Evolutionary conservation across 1,140 invertebrate genomes (phyloP), one percentile per base, ranked within the genome.

Genomic region (Wiebesia pumilae): DNA sequence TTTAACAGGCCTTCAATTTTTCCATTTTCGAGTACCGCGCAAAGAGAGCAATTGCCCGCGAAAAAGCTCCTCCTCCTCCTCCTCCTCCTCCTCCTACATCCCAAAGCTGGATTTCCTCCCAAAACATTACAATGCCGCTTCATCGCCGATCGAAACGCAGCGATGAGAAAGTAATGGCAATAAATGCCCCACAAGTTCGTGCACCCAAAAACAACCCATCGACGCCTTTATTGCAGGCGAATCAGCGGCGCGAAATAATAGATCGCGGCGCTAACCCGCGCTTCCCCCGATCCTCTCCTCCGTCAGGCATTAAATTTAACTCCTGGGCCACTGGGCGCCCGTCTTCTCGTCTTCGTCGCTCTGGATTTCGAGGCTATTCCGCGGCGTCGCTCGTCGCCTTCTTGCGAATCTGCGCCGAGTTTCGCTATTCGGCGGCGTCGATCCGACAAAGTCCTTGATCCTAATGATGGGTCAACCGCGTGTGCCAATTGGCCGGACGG

Each of bases 381-480:
- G 65, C 62, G 43, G 16, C 43, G 43, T 3, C 47, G 24, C 67
- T 27, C 77, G n/a, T 43, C n/a, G 54, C 75, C 78, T 69, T 65
- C 51, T 54, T 65, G 47, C 21, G 43, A 40, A 83, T 83, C 40
- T 83, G 71, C 54, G 75, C 30, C 71, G 71, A 38, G 40, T 58
- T 79, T 81, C 35, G 79, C 51, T 54, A 33, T 0, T 40, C 19
- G 40, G 43, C 65, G 14, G 40, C 81, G 62, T 51, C 38, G 40
- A 69, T 75, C 51, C 69, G 71, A 73, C 43, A 27, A 24, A 88
- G 91, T 92, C 91, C 91, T 92, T 92, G 91, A 92, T 92, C 91
- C 91, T 92, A 92, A 92, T 92, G 91, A 90, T 89, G 85, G 91
- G 91, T 91, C 90, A 91, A 90, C 89, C 7, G 40, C 21, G 40